Evolutionary conservation across 2,113 vertebrate genomes (phyloP), one percentile per base, ranked within the genome.

Genomic region (Pterocles gutturalis): DNA sequence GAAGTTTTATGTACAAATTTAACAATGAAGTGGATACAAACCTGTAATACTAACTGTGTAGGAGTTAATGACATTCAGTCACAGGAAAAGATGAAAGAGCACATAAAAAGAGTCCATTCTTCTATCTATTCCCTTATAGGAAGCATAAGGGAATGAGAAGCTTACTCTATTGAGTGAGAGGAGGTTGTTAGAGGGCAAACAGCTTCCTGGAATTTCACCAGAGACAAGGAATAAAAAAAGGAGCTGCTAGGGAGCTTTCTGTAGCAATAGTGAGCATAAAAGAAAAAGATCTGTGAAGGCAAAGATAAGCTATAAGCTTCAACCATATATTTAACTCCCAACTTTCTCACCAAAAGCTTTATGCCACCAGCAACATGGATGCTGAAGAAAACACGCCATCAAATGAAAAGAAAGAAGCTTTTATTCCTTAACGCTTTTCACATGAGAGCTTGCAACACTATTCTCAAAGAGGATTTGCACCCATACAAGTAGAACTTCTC

Each of bases 1-100:
- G 12, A 77, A 1, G 22, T 94, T 93, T 96, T 90, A 87, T 89
- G 31, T 58, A 77, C 65, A 33, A 33, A 85, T 81, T 91, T 81
- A 96, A 82, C 55, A 96, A 82, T 89, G 60, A 97, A 94, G 46
- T 16, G 7, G 45, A 69, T 92, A 58, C n/a, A 87, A 94, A 96
- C 51, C 36, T 79, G 46, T 83, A 87, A 78, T 11, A 17, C 29
- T 70, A 76, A 91, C 71, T 82, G 29, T 33, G 31, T 64, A 89
- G 82, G 36, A 79, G 41, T 38, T 66, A 69, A 92, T 90, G 64
- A 87, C 93, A 96, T 84, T 92, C 65, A 86, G 66, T 90, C 91
- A 83, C 85, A 80, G 38, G 65, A 88, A 94, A 92, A 86, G 89
- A 95, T 53, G 72, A 93, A 92, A 96, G 21, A 69, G 31, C 14